Evolutionary conservation across 2,797 vertebrate species (phyloP).

Genomic region (Halcyon leucocephala): DNA sequence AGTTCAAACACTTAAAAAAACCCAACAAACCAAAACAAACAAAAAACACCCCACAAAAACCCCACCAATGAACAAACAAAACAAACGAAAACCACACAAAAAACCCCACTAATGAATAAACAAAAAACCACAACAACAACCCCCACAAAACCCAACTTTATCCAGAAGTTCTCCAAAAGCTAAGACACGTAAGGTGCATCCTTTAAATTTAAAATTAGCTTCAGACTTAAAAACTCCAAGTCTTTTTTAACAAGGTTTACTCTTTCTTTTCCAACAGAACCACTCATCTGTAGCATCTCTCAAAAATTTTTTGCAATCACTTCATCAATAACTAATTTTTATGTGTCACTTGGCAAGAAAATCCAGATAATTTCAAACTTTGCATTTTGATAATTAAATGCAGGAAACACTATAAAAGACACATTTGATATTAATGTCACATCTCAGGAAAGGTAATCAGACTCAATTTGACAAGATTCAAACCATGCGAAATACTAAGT

Average conservation of each 20-base stretch:
- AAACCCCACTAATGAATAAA: too few species aligned
- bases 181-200: neutral
- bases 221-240: neutral
- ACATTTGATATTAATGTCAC: neutral
- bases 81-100: too few species aligned
- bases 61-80: too few species aligned
- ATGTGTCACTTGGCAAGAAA: neutral
- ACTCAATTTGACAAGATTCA: neutral
- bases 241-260: neutral
- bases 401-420: neutral
- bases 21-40: too few species aligned
- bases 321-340: neutral
- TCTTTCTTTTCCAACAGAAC: neutral
- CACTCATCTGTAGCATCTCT: fast-evolving
- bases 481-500: neutral
- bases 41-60: too few species aligned
- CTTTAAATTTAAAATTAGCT: neutral
- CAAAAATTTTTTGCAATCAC: neutral
- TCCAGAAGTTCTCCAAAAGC: neutral
- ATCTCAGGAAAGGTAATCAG: neutral
- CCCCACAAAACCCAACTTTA: neutral
- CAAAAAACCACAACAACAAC: too few species aligned
- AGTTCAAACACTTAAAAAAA: neutral
- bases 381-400: neutral
- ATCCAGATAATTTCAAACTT: neutral